Evolutionary conservation across 2,888 invertebrate genomes (phyloP).

Genomic region (Stratiomys singularior): DNA sequence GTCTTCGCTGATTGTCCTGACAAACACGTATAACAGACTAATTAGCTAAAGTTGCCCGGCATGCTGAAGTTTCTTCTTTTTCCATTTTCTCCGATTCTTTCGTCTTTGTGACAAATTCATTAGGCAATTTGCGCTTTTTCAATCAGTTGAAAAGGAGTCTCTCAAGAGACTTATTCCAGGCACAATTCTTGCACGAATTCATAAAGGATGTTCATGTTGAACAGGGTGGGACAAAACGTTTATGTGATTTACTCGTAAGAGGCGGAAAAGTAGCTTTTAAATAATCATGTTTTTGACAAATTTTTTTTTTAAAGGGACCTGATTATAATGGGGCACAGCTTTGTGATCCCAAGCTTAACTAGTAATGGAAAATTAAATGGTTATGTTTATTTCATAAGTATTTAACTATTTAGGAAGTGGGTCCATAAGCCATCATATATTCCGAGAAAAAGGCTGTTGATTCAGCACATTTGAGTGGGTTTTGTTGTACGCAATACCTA

Average conservation of each 20-base stretch:
- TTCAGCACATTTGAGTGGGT: too few relatives aligned
- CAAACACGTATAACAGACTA: constrained; percentile 30
- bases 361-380: too few relatives aligned
- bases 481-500: too few relatives aligned
- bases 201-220: neutral
- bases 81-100: neutral
- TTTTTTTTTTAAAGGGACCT: too few relatives aligned
- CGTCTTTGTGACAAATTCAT: constrained; percentile 31
- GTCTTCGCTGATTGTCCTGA: neutral
- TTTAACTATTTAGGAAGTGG: too few relatives aligned
- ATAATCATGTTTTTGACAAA: too few relatives aligned
- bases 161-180: neutral
- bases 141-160: neutral
- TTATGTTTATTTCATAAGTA: too few relatives aligned
- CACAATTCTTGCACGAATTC: neutral
- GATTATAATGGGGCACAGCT: too few relatives aligned
- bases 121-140: constrained; percentile 7
- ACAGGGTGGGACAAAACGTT: neutral
- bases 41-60: neutral
- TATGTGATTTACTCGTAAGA: neutral
- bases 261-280: neutral
- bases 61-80: neutral
- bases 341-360: too few relatives aligned
- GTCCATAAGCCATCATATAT: too few relatives aligned
- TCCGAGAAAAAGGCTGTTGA: too few relatives aligned